Conservation (phyloP, 2,113 vertebrate species). For the Ictalurus furcatus region DNA sequence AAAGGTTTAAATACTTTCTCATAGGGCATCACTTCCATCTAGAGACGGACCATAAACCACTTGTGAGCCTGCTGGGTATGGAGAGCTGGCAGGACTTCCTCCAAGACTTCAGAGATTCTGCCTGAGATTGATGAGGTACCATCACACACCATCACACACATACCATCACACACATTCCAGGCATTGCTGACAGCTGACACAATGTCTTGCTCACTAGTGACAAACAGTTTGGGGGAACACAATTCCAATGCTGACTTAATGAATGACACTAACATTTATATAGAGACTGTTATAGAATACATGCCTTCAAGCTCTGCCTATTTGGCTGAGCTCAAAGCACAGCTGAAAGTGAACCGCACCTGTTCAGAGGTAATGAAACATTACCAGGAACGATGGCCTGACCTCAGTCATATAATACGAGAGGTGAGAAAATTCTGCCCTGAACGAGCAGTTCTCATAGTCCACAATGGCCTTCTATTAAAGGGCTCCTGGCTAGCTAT, state of each 20-base stretch:
- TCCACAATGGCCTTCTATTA: no score
- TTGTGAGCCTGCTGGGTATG: no score
- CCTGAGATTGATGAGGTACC: constrained; percentile 38
- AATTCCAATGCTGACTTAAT: no score
- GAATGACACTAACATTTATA: constrained; percentile 12
- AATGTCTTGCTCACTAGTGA: neutral
- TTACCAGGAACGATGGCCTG: neutral
- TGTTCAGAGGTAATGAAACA: constrained; percentile 17
- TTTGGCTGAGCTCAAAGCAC: neutral
- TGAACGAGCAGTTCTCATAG: no score
- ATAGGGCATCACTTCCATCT: no score
- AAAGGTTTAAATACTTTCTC: no score
- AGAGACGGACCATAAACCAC: no score
- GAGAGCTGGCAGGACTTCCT: no score
- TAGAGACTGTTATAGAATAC: neutral
- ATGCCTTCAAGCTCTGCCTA: neutral
- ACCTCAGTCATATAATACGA: no score
- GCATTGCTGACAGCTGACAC: constrained; percentile 33
- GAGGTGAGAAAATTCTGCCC: no score
- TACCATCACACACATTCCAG: constrained; percentile 5
- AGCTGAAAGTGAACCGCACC: constrained; percentile 1
- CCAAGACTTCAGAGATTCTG: constrained; percentile 33
- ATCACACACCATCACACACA: constrained; percentile 34
- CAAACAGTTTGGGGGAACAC: no score
- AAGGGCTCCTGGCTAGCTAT: no score